These are phyloP conservation scores for Syritta pipiens DNA, from an alignment of 2,888 invertebrate species.

Conservation along the genomic window DNA sequence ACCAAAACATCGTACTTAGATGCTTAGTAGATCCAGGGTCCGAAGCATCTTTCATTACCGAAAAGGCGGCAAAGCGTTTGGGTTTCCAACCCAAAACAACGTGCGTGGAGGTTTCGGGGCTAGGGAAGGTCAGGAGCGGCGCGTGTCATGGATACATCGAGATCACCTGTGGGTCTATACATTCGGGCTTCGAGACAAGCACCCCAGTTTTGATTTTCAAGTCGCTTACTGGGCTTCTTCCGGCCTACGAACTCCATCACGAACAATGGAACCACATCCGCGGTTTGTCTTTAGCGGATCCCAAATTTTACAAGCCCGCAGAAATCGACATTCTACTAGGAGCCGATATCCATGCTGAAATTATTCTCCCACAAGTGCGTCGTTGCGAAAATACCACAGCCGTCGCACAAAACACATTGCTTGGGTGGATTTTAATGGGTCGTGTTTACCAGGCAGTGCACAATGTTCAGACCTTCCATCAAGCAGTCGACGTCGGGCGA, in stretches of 20 bases:
- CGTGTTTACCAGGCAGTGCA: not conserved
- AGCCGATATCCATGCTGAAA: not conserved
- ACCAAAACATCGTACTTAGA: not conserved
- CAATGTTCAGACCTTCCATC: not conserved
- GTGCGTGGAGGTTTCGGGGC: slow-evolving; percentile 7
- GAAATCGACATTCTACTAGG: not conserved
- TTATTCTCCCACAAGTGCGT: not conserved
- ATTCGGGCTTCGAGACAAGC: not conserved
- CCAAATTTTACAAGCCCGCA: not conserved
- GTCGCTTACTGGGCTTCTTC: slow-evolving; percentile 1
- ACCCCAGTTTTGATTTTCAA: not conserved
- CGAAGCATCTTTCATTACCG: not conserved
- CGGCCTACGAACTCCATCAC: not conserved
- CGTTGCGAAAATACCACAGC: not conserved
- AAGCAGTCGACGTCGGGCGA: not conserved
- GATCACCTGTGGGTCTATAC: not conserved
- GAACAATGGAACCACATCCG: not conserved
- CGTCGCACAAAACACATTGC: not conserved
- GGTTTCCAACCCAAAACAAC: not conserved
- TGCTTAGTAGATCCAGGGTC: slow-evolving; percentile 6
- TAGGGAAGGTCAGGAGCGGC: slow-evolving; percentile 19
- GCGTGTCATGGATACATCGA: slow-evolving; percentile 1
- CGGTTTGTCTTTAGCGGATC: not conserved
- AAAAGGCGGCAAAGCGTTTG: not conserved
- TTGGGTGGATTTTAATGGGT: not conserved